Evolutionary conservation across 2,113 vertebrate genomes (phyloP), one percentile per base, ranked within the genome.

Genomic region (Neotoma lepida): DNA sequence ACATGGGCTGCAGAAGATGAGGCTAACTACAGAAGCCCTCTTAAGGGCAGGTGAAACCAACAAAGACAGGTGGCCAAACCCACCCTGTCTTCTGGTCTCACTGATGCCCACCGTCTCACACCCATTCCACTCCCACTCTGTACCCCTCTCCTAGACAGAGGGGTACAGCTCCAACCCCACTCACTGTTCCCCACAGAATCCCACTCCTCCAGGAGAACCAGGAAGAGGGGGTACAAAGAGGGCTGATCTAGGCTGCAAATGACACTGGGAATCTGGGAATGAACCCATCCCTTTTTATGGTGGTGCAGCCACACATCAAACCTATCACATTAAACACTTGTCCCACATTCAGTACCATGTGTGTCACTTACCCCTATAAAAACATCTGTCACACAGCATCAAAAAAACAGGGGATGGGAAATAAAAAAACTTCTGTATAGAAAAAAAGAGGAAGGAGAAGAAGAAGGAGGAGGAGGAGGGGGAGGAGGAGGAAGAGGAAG

Each of bases 51-150:
- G n/a, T 26, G 28, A 49, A 86, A 26, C 80, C 56, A 30, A 24
- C 13, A 28, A 63, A 46, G 84, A 10, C 44, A 66, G 13, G 41
- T 68, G 20, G 28, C 44, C 63, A 68, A 46, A 46, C 15, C 44
- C 58, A 46, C 58, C 26, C 46, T 0, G 1, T 35, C 49, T 39
- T 58, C 39, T 71, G 64, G 9, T 12, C 4, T 46, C 64, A 28
- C 8, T 22, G 22, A 30, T 44, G 39, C 39, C 54, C 24, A 26
- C 66, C 22, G 5, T 20, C 64, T 13, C 68, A 26, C 20, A 6
- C n/a, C 1, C n/a, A 22, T 2, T 41, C 18, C 13, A 2, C 61
- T 56, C 4, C 0, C 14, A 12, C 18, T 33, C 20, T 7, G 0
- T 4, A n/a, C 26, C 90, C 15, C 14, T 22, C 18, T 22, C n/a